Evolutionary conservation across 2,113 vertebrate genomes (phyloP).

Genomic region (Scomber japonicus): DNA sequence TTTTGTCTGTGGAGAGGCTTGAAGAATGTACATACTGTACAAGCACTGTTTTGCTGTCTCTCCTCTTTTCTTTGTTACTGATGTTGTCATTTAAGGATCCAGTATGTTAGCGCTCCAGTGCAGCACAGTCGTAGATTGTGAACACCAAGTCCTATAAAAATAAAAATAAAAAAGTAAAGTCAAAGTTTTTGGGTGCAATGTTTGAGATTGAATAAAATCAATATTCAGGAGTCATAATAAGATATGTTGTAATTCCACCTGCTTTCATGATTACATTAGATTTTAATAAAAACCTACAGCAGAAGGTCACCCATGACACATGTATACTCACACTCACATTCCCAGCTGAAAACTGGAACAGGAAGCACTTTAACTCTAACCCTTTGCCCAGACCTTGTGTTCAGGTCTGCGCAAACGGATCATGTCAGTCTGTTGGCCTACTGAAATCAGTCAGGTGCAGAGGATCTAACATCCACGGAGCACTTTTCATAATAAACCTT

Average conservation of each 20-base stretch:
- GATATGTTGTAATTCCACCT: neutral
- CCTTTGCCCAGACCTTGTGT: neutral
- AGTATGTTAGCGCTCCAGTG: conserved; percentile 45
- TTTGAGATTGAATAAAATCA: neutral
- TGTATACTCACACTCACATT: neutral
- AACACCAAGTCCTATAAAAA: conserved; percentile 74
- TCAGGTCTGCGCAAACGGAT: conserved; percentile 13
- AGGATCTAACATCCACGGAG: conserved; percentile 26
- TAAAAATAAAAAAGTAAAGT: neutral
- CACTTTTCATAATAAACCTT: conserved; percentile 57
- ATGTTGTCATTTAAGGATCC: conserved; percentile 14
- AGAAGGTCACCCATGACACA: neutral
- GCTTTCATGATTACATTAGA: neutral
- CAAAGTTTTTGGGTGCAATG: neutral
- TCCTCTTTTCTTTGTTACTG: neutral
- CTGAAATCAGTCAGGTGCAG: conserved; percentile 24
- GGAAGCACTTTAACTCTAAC: conserved; percentile 3
- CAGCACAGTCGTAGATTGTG: conserved; percentile 70
- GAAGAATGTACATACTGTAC: neutral
- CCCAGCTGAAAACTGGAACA: neutral
- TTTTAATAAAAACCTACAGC: neutral
- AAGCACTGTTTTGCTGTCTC: neutral
- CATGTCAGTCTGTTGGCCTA: neutral
- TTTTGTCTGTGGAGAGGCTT: neutral
- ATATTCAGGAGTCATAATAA: neutral